Percentiles rank a stretch among this genome's conserved stretches.
These are phyloP conservation scores for Macrochelys suwanniensis DNA, from an alignment of 2,797 vertebrate species.

Conservation along the genomic window DNA sequence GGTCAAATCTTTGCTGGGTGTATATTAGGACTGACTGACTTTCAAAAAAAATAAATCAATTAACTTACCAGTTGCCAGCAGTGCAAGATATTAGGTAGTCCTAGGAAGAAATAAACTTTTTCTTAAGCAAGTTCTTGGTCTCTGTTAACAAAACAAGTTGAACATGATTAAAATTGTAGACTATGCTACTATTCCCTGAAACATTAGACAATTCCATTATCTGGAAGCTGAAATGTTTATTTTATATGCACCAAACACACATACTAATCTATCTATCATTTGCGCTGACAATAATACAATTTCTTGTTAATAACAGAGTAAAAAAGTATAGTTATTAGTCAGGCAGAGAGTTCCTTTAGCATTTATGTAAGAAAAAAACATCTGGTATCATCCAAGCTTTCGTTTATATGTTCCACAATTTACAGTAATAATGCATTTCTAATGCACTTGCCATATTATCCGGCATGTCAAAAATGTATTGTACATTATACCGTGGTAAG, in stretches of 20 bases:
- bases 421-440: neutral
- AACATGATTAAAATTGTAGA: neutral
- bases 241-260: neutral
- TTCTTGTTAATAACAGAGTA: neutral
- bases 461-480: conserved; percentile 18
- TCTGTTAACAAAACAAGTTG: neutral
- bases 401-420: neutral
- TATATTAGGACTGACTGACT: neutral
- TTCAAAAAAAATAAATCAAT: neutral
- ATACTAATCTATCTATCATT: neutral
- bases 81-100: neutral
- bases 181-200: neutral
- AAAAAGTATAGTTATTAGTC: neutral
- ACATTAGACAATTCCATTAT: neutral
- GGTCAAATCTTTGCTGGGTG: rapidly evolving
- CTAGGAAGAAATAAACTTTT: neutral
- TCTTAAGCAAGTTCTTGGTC: neutral
- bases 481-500: neutral
- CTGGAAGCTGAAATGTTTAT: neutral
- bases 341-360: neutral
- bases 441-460: neutral
- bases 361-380: neutral
- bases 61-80: neutral
- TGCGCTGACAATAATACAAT: neutral
- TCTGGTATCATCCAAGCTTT: neutral